phyloP scores from a whole-genome alignment of 1,140 invertebrate genomes.

The Drosophila tsacasi region DNA sequence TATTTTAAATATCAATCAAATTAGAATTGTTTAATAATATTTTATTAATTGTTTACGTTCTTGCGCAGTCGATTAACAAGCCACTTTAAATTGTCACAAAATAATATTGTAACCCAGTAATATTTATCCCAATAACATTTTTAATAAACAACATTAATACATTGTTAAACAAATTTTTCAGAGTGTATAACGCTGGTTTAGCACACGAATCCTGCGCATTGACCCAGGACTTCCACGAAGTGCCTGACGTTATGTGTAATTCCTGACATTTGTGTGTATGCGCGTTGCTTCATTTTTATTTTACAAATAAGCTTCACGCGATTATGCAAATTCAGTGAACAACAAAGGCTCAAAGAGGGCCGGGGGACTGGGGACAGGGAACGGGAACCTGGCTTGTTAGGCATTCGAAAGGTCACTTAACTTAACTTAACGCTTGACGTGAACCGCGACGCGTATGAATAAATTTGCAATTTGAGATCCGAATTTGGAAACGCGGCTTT shows the following conservation, averaged over 20 bases:
- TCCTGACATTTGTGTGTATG: conserved; percentile 74
- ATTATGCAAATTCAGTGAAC: conserved; percentile 74
- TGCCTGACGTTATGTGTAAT: conserved; percentile 66
- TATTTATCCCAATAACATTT: neutral
- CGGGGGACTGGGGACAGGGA: neutral
- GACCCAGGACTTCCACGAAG: conserved; percentile 59
- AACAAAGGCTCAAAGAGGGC: conserved; percentile 41
- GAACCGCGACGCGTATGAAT: conserved; percentile 67
- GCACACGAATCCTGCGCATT: conserved; percentile 62
- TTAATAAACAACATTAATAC: neutral
- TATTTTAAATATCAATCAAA: no score
- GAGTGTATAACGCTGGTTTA: conserved; percentile 28
- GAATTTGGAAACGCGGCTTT: conserved; percentile 15
- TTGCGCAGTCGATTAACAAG: no score
- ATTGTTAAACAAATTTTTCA: neutral
- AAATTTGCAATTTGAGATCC: conserved; percentile 63
- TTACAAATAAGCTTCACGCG: conserved; percentile 82
- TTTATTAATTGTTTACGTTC: no score
- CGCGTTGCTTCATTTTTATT: conserved; percentile 69
- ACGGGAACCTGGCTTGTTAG: conserved; percentile 35
- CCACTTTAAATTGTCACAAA: no score
- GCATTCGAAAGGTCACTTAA: conserved; percentile 66
- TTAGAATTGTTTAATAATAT: no score
- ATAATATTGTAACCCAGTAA: neutral
- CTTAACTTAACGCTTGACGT: conserved; percentile 50